Evolutionary conservation across 2,113 vertebrate species (phyloP).

Genomic region (Tricholaema leucomelas): DNA sequence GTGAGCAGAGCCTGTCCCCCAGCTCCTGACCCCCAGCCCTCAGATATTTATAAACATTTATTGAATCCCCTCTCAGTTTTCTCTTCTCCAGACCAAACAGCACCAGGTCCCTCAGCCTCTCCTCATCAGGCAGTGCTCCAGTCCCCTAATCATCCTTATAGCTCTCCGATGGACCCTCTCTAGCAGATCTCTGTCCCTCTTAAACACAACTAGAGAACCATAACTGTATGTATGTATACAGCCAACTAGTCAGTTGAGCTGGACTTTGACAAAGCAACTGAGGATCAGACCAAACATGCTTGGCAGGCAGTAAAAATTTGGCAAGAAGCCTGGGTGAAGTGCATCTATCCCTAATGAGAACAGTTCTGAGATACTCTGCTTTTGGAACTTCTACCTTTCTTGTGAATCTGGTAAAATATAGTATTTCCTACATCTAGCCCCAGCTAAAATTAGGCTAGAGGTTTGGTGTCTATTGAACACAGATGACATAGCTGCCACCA

Average conservation of each 20-base stretch:
- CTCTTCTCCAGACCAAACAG: no score
- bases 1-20: no score
- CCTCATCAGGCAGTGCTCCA: no score
- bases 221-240: fast-evolving
- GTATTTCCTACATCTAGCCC: not conserved
- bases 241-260: not conserved
- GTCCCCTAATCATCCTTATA: no score
- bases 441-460: not conserved
- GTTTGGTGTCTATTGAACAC: not conserved
- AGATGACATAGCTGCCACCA: not conserved
- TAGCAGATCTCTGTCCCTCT: no score
- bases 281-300: not conserved
- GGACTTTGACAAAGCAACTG: not conserved
- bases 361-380: not conserved
- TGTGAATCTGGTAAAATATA: not conserved
- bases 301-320: not conserved
- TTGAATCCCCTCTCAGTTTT: no score
- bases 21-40: no score
- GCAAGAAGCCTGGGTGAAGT: not conserved
- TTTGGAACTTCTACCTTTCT: not conserved
- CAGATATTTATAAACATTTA: no score
- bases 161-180: no score
- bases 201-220: not conserved
- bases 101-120: no score
- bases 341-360: not conserved